Evolutionary conservation across 2,113 vertebrate genomes (phyloP).

Genomic region (Festucalex cinctus): DNA sequence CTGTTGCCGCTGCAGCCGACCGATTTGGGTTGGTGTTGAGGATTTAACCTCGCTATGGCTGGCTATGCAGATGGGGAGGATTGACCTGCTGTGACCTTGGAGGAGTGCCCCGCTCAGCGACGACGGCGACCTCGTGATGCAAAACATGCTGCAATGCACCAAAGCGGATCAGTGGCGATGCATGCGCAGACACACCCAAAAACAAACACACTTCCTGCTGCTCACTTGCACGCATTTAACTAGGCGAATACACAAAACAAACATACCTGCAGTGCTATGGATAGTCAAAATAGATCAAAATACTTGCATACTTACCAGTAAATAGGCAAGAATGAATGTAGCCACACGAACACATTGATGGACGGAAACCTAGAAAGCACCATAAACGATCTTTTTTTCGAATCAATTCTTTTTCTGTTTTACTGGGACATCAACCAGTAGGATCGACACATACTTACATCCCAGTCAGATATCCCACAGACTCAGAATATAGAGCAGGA

Average conservation of each 20-base stretch:
- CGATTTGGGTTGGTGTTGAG: slow-evolving; percentile 51
- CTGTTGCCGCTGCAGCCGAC: slow-evolving; percentile 23
- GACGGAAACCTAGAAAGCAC: background rate
- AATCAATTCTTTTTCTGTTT: background rate
- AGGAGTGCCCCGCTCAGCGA: slow-evolving; percentile 53
- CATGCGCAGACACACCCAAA: slow-evolving; percentile 37
- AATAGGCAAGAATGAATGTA: background rate
- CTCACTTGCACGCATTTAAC: slow-evolving; percentile 18
- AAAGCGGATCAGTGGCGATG: slow-evolving; percentile 62
- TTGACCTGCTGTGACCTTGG: slow-evolving; percentile 69
- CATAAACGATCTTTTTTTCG: too few relatives aligned
- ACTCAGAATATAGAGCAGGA: slow-evolving; percentile 22
- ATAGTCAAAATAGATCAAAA: background rate
- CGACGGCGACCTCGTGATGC: slow-evolving; percentile 56
- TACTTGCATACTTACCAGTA: background rate
- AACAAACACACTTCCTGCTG: slow-evolving; percentile 28
- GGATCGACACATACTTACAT: background rate
- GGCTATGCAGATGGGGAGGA: slow-evolving; percentile 62
- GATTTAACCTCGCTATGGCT: slow-evolving; percentile 42
- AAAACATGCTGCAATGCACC: slow-evolving; percentile 75
- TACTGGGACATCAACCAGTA: slow-evolving; percentile 28
- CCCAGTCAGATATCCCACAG: slow-evolving; percentile 27
- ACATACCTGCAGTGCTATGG: background rate
- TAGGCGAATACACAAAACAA: slow-evolving; percentile 16
- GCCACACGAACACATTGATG: background rate